A percentile compares a stretch with the other conserved stretches of the same genome.
These are phyloP conservation scores for Crypturellus tataupa DNA, from an alignment of 2,797 vertebrate genomes.

Conservation along the genomic window DNA sequence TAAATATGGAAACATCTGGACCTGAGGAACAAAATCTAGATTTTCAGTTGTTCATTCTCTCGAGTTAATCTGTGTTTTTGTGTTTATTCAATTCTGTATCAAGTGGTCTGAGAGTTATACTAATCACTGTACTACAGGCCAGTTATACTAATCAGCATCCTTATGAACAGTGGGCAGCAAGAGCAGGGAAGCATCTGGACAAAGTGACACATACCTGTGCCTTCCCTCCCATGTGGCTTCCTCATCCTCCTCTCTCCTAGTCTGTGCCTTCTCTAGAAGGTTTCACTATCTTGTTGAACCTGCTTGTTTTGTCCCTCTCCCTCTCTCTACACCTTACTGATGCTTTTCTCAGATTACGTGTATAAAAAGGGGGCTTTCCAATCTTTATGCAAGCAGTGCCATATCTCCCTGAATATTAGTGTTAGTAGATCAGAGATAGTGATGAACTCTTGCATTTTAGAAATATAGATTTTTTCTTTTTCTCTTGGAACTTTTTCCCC, in stretches of 20 bases:
- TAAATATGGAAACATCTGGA: rapidly evolving
- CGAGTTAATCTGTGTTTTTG: not conserved
- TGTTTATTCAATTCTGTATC: not conserved
- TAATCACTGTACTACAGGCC: not conserved
- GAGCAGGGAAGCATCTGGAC: not conserved
- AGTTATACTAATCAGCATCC: not conserved
- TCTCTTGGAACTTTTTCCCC: not conserved
- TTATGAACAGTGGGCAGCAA: not conserved
- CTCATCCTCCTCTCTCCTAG: not conserved
- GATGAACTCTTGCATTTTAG: not conserved
- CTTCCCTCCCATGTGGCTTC: not conserved
- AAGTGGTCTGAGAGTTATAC: not conserved
- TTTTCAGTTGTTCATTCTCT: rapidly evolving
- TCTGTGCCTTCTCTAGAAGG: rapidly evolving
- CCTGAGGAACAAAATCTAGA: not conserved
- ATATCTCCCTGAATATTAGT: not conserved
- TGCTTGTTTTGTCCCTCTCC: not conserved
- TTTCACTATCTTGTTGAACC: not conserved
- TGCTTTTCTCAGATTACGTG: not conserved
- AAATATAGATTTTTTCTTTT: not conserved
- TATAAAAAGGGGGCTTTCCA: not conserved
- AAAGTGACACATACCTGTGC: not conserved
- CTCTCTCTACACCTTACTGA: not conserved
- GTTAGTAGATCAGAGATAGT: not conserved
- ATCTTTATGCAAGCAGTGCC: not conserved